Evolutionary conservation across 2,888 invertebrate genomes (phyloP).

Genomic region (Aleiodes leptofemur): DNA sequence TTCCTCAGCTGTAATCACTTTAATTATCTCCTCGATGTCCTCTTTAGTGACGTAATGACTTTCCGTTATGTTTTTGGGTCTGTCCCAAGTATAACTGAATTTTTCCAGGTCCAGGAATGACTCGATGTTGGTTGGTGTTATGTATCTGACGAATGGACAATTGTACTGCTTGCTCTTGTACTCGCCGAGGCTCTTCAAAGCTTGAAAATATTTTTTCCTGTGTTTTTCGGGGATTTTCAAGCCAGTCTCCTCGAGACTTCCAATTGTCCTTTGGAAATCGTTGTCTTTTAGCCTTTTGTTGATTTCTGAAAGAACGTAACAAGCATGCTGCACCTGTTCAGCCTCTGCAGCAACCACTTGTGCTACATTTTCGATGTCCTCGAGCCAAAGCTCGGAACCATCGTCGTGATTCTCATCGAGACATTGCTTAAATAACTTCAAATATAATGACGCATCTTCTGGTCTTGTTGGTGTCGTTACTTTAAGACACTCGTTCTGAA

Average conservation of each 20-base stretch:
- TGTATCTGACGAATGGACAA: conserved; percentile 63
- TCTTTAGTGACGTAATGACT: conserved; percentile 64
- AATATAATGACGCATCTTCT: conserved; percentile 77
- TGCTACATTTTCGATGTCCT: conserved; percentile 76
- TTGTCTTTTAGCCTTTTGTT: conserved; percentile 64
- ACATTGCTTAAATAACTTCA: conserved; percentile 77
- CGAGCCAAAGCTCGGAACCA: conserved; percentile 79
- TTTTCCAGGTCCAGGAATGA: conserved; percentile 66
- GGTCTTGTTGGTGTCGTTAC: conserved; percentile 74
- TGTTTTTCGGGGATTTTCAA: conserved; percentile 59
- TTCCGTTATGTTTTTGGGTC: conserved; percentile 62
- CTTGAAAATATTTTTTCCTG: conserved; percentile 59
- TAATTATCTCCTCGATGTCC: conserved; percentile 63
- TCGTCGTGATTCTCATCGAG: conserved; percentile 76
- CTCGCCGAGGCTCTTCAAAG: conserved; percentile 58
- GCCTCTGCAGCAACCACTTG: conserved; percentile 75
- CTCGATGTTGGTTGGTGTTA: conserved; percentile 62
- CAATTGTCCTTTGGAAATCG: conserved; percentile 60
- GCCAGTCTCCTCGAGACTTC: conserved; percentile 60
- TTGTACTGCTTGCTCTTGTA: conserved; percentile 53
- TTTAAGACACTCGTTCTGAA: conserved; percentile 77
- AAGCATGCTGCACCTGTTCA: conserved; percentile 74
- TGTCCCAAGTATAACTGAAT: conserved; percentile 67
- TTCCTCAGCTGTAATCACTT: conserved; percentile 38
- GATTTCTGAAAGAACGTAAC: conserved; percentile 62